Evolutionary conservation across 2,797 vertebrate genomes (phyloP), one percentile per base, ranked within the genome.

Genomic region (Atherinosoma microstoma): DNA sequence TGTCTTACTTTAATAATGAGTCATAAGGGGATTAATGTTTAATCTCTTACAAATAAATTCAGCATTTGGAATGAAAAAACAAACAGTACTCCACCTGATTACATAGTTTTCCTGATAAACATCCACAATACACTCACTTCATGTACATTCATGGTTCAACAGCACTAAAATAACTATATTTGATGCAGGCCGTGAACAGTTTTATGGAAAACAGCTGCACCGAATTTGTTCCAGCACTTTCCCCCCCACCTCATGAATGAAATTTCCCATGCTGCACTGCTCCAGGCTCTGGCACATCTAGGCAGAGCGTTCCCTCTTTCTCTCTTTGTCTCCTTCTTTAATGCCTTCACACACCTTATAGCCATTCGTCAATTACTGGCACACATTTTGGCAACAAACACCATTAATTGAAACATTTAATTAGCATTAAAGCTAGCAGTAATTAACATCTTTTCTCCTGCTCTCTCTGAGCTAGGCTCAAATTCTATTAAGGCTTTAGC

Each of bases 361-460:
- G 88, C 91, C 75, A 42, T 88, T 92, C 84, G 83, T 93, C 93
- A 94, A 94, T 95, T 95, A 94, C 93, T 70, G 90, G 78, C 91
- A 89, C 89, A 89, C 90, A 92, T 94, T 94, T 94, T 95, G 94
- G 94, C 93, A 94, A 94, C 93, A 94, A 94, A 95, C 93, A 73
- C 78, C 92, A 94, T 94, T 95, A 95, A 94, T 94, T 94, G 94
- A 94, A 95, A 95, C 94, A 92, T 94, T 96, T 94, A 95, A 96
- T 96, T 96, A 96, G 95, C 95, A 94, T 94, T 89, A 94, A 95
- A 94, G 94, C 94, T 90, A 94, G 94, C 89, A 90, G 94, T 96
- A 97, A 98, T 97, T 96, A 97, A 96, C 94, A 95, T 94, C 91
- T 95, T 96, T 96, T 94, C 84, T 89, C 85, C 89, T 76, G 86